Evolutionary conservation across 2,888 invertebrate genomes (phyloP).

Genomic region (Itoplectis maculator): DNA sequence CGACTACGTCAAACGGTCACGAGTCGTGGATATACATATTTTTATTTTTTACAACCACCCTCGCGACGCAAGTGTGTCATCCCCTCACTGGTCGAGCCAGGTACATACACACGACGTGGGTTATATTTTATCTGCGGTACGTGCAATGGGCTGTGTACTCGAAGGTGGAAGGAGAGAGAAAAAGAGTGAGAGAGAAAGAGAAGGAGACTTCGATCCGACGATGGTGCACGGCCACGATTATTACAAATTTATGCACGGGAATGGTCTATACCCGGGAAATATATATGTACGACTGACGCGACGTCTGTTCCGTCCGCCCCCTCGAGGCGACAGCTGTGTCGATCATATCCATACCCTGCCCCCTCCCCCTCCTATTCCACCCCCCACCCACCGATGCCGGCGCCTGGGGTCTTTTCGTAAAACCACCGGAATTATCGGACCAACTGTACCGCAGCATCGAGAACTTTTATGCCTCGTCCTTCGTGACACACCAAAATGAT

Average conservation of each 20-base stretch:
- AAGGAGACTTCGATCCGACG: slow-evolving; percentile 65
- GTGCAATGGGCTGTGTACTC: neutral
- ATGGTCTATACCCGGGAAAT: slow-evolving; percentile 19
- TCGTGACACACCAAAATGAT: neutral
- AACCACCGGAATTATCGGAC: slow-evolving; percentile 49
- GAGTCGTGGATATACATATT: neutral
- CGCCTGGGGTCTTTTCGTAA: slow-evolving; percentile 36
- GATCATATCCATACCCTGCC: slow-evolving; percentile 36
- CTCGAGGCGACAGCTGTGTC: slow-evolving; percentile 55
- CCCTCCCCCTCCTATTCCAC: too few species aligned
- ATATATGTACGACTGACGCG: slow-evolving; percentile 28
- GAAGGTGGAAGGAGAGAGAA: neutral
- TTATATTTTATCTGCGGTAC: neutral
- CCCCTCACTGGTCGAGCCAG: neutral
- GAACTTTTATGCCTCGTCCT: neutral
- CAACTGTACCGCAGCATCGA: slow-evolving; percentile 38
- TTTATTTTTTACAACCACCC: slow-evolving; percentile 5
- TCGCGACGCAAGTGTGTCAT: slow-evolving; percentile 11
- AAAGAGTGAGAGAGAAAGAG: slow-evolving; percentile 17
- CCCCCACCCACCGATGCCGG: neutral
- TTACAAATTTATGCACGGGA: slow-evolving; percentile 74
- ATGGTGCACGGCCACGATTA: slow-evolving; percentile 67
- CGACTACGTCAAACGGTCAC: neutral
- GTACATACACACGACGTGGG: neutral
- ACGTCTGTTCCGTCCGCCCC: slow-evolving; percentile 11